These are phyloP conservation scores for Lasiurus borealis DNA, from an alignment of 2,113 vertebrate genomes.

Conservation along the genomic window DNA sequence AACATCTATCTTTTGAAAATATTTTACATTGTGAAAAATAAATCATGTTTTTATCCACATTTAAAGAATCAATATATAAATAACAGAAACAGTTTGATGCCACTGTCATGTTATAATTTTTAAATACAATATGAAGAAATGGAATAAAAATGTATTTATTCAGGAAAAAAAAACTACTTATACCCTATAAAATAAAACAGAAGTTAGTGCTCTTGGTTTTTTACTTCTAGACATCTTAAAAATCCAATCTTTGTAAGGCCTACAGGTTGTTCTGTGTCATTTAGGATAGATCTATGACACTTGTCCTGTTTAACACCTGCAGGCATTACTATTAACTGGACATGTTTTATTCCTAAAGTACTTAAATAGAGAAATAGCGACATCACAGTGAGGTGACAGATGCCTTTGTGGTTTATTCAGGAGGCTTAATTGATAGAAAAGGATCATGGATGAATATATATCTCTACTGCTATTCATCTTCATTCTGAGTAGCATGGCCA, in stretches of 20 bases:
- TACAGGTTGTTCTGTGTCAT: background rate
- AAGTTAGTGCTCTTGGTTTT: background rate
- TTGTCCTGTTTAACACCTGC: background rate
- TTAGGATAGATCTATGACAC: background rate
- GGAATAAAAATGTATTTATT: background rate
- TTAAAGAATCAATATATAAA: background rate
- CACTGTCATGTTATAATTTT: background rate
- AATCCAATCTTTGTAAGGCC: background rate
- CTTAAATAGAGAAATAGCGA: background rate
- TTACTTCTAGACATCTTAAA: background rate
- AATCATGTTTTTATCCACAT: background rate
- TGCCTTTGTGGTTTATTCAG: constrained; percentile 22
- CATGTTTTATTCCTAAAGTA: constrained; percentile 27
- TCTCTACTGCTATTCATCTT: background rate
- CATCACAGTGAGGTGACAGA: background rate
- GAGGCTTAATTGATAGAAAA: constrained; percentile 48
- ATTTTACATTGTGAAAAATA: background rate
- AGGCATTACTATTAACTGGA: background rate
- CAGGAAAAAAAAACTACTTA: background rate
- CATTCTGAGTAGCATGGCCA: background rate
- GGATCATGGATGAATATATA: background rate
- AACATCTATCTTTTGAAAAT: background rate
- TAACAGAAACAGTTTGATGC: background rate
- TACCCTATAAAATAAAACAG: background rate
- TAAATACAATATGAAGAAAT: background rate